phyloP scores from a whole-genome alignment of 2,888 invertebrate species.

The Thalpophila matura region DNA sequence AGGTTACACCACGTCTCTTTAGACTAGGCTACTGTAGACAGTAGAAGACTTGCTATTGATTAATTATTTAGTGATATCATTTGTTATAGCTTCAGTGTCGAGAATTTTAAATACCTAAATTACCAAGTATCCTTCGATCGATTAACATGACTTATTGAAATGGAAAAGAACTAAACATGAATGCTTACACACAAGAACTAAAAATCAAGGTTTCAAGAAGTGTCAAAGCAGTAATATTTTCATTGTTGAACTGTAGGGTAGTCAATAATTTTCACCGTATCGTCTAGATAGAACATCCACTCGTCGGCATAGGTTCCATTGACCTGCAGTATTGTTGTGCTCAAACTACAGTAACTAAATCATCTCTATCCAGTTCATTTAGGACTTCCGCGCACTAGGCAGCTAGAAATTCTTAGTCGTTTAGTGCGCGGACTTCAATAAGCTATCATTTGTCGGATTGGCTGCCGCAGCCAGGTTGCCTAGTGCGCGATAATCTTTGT shows the following conservation, averaged over 20 bases:
- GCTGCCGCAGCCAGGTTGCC: no score
- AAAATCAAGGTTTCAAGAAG: background rate
- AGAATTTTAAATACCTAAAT: conserved; percentile 9
- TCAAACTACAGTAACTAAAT: background rate
- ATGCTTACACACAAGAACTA: background rate
- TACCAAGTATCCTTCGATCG: background rate
- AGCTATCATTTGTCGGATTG: no score
- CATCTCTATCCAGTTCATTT: background rate
- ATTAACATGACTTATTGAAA: conserved; percentile 10
- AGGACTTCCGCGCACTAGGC: no score
- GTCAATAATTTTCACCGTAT: background rate
- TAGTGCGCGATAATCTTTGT: no score
- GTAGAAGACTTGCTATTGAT: conserved; percentile 12
- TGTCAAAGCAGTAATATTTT: background rate
- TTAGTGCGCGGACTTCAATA: no score
- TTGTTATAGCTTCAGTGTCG: conserved; percentile 4
- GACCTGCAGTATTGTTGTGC: background rate
- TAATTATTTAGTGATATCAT: background rate
- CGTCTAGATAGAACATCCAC: background rate
- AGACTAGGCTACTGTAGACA: conserved; percentile 1
- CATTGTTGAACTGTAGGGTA: no score
- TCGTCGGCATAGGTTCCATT: no score
- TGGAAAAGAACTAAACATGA: conserved; percentile 9
- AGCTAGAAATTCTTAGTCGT: no score
- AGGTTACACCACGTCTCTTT: conserved; percentile 5